These are phyloP conservation scores for Drosophila imparisetae DNA, from an alignment of 2,888 invertebrate species.

Conservation along the genomic window DNA sequence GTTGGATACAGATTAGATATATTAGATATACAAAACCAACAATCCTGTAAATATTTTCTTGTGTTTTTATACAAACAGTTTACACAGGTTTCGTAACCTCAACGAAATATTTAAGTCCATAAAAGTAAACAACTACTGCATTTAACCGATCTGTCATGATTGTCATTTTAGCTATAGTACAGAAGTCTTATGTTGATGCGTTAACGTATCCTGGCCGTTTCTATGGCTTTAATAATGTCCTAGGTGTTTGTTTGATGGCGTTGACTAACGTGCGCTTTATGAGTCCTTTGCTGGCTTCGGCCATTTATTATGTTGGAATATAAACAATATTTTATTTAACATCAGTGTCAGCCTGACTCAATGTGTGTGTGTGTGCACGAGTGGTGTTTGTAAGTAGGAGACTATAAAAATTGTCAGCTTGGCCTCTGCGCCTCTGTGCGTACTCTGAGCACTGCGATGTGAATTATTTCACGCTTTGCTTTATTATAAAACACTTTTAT, in stretches of 20 bases:
- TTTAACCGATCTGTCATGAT: conserved; percentile 72
- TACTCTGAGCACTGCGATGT: conserved; percentile 53
- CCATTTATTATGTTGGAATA: conserved; percentile 78
- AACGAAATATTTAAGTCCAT: conserved; percentile 2
- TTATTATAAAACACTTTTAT: conserved; percentile 82
- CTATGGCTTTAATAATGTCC: conserved; percentile 55
- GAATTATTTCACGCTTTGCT: conserved; percentile 80
- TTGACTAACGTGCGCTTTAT: conserved; percentile 63
- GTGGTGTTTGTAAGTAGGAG: conserved; percentile 32
- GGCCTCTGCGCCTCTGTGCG: conserved; percentile 50
- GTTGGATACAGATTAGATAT: not conserved
- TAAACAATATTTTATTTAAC: conserved; percentile 81
- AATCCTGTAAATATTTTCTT: not conserved
- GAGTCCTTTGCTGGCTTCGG: conserved; percentile 60
- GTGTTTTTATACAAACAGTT: conserved; percentile 1
- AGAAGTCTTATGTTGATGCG: conserved; percentile 18
- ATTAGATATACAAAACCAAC: not conserved
- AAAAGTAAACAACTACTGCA: conserved; percentile 8
- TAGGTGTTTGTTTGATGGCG: conserved; percentile 67
- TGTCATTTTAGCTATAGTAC: conserved; percentile 55
- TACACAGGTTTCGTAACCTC: not conserved
- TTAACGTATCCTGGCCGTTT: not conserved
- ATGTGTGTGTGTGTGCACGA: not conserved
- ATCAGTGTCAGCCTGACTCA: conserved; percentile 65
- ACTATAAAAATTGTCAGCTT: conserved; percentile 81